phyloP scores from a whole-genome alignment of 2,113 vertebrate species.

The Syrrhaptes paradoxus region DNA sequence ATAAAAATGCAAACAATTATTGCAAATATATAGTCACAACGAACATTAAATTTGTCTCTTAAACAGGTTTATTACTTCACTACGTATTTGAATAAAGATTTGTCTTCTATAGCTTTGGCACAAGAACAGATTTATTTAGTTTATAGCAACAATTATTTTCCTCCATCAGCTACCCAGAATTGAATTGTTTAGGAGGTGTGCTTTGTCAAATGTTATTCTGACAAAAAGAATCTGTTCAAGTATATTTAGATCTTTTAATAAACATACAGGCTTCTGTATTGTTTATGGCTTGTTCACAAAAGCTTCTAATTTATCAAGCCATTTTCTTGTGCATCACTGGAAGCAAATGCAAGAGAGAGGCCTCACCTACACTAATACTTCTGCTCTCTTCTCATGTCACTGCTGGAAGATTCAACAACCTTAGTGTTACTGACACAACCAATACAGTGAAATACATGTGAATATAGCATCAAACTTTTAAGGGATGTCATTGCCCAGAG shows the following conservation, averaged over 20 bases:
- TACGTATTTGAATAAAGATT: constrained; percentile 70
- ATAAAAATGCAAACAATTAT: constrained; percentile 79
- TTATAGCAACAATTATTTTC: constrained; percentile 72
- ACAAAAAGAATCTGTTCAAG: constrained; percentile 42
- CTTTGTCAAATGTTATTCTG: constrained; percentile 38
- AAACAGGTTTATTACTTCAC: constrained; percentile 78
- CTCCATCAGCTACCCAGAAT: constrained; percentile 27
- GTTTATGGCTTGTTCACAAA: constrained; percentile 63
- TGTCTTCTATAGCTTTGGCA: constrained; percentile 74
- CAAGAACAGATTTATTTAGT: constrained; percentile 71
- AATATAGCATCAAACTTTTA: neutral
- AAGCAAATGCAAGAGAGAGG: constrained; percentile 27
- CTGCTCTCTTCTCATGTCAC: neutral
- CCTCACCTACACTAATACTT: neutral
- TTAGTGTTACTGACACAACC: neutral
- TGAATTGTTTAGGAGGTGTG: constrained; percentile 26
- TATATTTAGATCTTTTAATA: constrained; percentile 64
- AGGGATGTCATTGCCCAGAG: neutral
- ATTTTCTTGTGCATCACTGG: neutral
- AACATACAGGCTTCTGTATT: neutral
- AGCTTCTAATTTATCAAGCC: constrained; percentile 55
- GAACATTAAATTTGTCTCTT: constrained; percentile 73
- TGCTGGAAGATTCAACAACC: neutral
- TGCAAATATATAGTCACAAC: constrained; percentile 71
- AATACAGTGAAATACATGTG: neutral